Evolutionary conservation across 2,797 vertebrate species (phyloP).

Genomic region (Typhlichthys eigenmanni): DNA sequence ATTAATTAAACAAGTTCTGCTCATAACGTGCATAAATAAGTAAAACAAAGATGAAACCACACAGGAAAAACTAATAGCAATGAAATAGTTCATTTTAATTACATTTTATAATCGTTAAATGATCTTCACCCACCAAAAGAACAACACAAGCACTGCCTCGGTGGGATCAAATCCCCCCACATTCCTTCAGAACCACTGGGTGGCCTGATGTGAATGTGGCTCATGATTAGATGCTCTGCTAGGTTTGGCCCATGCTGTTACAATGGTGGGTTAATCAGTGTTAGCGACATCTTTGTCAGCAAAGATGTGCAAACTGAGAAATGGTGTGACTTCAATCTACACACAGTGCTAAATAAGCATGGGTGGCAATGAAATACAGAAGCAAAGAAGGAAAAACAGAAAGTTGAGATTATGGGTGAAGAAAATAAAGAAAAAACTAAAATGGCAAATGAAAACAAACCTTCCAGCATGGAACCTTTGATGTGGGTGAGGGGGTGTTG

Average conservation of each 20-base stretch:
- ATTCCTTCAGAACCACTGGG: too few relatives aligned
- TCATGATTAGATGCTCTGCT: conserved; percentile 47
- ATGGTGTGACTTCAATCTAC: conserved; percentile 43
- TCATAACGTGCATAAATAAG: too few relatives aligned
- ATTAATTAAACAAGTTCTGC: too few relatives aligned
- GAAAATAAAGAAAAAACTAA: conserved; percentile 44
- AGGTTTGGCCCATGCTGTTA: conserved; percentile 18
- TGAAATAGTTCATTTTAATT: too few relatives aligned
- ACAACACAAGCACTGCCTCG: too few relatives aligned
- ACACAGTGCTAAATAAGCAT: conserved; percentile 29
- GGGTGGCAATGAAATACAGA: conserved; percentile 45
- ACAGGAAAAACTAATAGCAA: too few relatives aligned
- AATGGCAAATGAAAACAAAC: conserved; percentile 93
- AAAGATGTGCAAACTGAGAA: conserved; percentile 51
- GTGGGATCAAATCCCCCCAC: too few relatives aligned
- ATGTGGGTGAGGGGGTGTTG: conserved; percentile 95
- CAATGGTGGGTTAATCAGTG: conserved; percentile 38
- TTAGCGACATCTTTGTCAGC: conserved; percentile 41
- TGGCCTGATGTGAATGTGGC: conserved; percentile 33
- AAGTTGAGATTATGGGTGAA: conserved; percentile 22
- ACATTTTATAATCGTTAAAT: too few relatives aligned
- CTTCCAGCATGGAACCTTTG: conserved; percentile 99
- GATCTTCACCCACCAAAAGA: too few relatives aligned
- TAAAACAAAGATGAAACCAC: too few relatives aligned
- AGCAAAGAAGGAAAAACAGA: conserved; percentile 60